Base-by-base conservation (phyloP, 2,113 vertebrate genomes). In the Thamnophis sirtalis region DNA sequence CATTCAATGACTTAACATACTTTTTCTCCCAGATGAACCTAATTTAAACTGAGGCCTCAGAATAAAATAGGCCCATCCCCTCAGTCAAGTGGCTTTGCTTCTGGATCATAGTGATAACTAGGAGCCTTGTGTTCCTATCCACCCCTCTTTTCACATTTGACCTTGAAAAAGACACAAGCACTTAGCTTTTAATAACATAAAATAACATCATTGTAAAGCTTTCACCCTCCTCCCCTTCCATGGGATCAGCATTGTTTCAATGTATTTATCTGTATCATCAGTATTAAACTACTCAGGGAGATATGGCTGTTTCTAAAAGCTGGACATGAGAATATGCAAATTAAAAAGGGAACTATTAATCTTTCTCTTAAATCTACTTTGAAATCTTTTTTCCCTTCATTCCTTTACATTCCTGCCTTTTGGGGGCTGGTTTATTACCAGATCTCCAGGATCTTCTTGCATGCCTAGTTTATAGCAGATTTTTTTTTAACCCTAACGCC, bases 391-490 rank as follows among this genome's bases (percentile, higher is more conserved):
- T 93, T 90, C 89, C 93, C 92, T 89, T 50, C 24, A 87, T 91
- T 80, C 73, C 17, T 80, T 80, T 80, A 38, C 60, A n/a, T 91
- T 58, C 22, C 54, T 19, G 10, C 10, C 7, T n/a, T 38, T 92
- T 55, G 7, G 24, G 92, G 51, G 3, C 5, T 5, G 43, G 17
- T 43, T 80, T 80, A 80, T 91, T 0, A 0, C 85, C 51, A 91
- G 95, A 94, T 97, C 95, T 95, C 92, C 95, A 95, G 96, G 95
- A 95, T 96, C 95, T 96, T 96, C 95, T 95, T 92, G 96, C 96
- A 95, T 38, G 91, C 95, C 94, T 95, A 95, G 95, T 94, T 96
- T 96, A 95, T 49, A 94, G 93, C 93, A 93, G 93, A 38, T 92
- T 96, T 97, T 96, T 92, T 94, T 96, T 56, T 58, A 3, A 93